Conservation (phyloP, 2,888 invertebrate species). For the Drosophila atripex region DNA sequence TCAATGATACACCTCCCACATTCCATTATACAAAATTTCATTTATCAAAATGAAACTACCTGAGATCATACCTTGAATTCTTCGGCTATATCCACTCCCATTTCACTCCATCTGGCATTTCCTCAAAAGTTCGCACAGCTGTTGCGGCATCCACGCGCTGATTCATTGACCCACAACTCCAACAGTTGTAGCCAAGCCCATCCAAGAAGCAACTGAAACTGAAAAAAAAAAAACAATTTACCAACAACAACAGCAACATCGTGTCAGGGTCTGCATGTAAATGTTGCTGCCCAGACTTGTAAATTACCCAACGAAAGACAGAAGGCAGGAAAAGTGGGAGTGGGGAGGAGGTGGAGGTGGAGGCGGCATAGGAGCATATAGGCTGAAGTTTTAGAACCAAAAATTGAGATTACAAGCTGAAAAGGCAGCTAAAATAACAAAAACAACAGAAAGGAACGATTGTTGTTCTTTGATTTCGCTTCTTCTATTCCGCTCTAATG, state of each 20-base stretch:
- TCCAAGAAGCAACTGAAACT: constrained; percentile 12
- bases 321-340: constrained; percentile 46
- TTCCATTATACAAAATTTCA: constrained; percentile 3
- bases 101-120: constrained; percentile 25
- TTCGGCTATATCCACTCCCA: constrained; percentile 14
- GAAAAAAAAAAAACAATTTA: constrained; percentile 10
- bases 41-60: constrained; percentile 10
- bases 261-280: constrained; percentile 58
- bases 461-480: constrained; percentile 46
- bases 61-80: constrained; percentile 14
- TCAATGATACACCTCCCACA: constrained; percentile 10
- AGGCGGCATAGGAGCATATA: too few species aligned
- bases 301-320: constrained; percentile 56
- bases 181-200: constrained; percentile 45
- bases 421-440: constrained; percentile 63
- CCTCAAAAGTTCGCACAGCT: constrained; percentile 58
- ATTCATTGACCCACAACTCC: constrained; percentile 70
- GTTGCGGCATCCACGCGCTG: constrained; percentile 54
- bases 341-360: constrained; percentile 4
- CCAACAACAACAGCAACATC: constrained; percentile 19
- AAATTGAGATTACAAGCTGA: constrained; percentile 53
- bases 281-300: constrained; percentile 65
- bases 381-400: constrained; percentile 31
- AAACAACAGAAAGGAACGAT: constrained; percentile 29
- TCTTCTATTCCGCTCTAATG: constrained; percentile 63